A percentile compares a stretch with the other conserved stretches of the same genome.
Conservation (phyloP, 2,797 vertebrate genomes). For the Myoxocephalus aenaeus region DNA sequence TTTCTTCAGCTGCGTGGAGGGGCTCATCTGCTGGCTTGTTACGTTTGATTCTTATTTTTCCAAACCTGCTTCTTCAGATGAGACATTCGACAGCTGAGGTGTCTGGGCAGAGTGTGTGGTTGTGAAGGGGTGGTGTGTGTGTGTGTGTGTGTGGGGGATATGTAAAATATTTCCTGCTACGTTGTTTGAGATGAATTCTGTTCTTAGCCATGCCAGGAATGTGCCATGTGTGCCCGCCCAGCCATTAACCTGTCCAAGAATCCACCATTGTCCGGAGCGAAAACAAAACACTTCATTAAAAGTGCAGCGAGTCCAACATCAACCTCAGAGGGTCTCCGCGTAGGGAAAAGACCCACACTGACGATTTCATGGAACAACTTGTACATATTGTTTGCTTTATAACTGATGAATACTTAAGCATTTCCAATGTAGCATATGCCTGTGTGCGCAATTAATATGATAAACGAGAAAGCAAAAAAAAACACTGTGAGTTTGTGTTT, state of each 20-base stretch:
- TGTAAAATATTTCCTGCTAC: constrained; percentile 88
- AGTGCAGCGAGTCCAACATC: constrained; percentile 2
- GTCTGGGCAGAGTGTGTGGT: constrained; percentile 6
- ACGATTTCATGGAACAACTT: neutral
- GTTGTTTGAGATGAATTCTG: constrained; percentile 84
- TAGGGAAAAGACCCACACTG: constrained; percentile 12
- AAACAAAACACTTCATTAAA: constrained; percentile 66
- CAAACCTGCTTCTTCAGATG: constrained; percentile 60
- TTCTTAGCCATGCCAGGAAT: constrained; percentile 87
- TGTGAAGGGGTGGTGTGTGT: neutral
- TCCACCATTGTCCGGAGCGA: constrained; percentile 79
- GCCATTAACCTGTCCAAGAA: constrained; percentile 83
- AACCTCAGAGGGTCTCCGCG: constrained; percentile 1
- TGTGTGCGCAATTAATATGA: neutral
- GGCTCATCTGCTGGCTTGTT: constrained; percentile 12
- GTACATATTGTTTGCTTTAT: neutral
- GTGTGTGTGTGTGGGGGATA: constrained; percentile 69
- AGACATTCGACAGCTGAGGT: constrained; percentile 54
- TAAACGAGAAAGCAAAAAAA: neutral
- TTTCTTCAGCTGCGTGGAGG: constrained; percentile 14
- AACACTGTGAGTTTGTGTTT: constrained; percentile 5
- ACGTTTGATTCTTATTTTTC: constrained; percentile 38
- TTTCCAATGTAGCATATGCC: neutral
- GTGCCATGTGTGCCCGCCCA: constrained; percentile 83
- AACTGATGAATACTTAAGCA: neutral